Conservation (phyloP, 1,140 invertebrate genomes). For the Listronotus oregonensis region DNA sequence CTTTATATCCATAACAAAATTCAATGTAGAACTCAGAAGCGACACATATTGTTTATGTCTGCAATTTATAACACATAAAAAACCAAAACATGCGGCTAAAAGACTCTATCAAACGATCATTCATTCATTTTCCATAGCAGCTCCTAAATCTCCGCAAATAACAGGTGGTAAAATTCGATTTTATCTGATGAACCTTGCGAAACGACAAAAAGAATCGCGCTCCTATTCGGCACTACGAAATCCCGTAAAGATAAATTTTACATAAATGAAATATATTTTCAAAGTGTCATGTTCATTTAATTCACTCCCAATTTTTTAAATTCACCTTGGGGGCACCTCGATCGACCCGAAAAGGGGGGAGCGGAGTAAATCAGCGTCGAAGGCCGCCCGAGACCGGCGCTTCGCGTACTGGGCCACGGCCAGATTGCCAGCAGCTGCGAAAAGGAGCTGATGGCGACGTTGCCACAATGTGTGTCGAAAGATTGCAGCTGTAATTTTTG, state of each 20-base stretch:
- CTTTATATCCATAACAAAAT: background rate
- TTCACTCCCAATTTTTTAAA: conserved; percentile 12
- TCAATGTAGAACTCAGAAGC: background rate
- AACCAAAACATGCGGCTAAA: background rate
- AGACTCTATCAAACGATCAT: background rate
- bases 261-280: background rate
- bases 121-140: background rate
- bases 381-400: conserved; percentile 32
- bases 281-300: conserved; percentile 1
- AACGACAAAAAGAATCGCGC: background rate
- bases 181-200: conserved; percentile 8
- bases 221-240: background rate
- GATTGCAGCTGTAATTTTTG: conserved; percentile 13
- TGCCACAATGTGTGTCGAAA: conserved; percentile 15
- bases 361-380: conserved; percentile 21
- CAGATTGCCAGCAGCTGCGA: conserved; percentile 32
- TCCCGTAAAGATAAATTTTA: too few species aligned
- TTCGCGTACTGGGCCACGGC: conserved; percentile 32
- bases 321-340: conserved; percentile 26
- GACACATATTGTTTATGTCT: too few species aligned
- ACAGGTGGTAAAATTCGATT: conserved; percentile 33
- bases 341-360: conserved; percentile 23
- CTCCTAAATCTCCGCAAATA: conserved; percentile 20
- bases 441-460: conserved; percentile 25
- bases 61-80: too few species aligned